Conservation (phyloP, 2,888 invertebrate genomes). For the Heliconius erato region DNA sequence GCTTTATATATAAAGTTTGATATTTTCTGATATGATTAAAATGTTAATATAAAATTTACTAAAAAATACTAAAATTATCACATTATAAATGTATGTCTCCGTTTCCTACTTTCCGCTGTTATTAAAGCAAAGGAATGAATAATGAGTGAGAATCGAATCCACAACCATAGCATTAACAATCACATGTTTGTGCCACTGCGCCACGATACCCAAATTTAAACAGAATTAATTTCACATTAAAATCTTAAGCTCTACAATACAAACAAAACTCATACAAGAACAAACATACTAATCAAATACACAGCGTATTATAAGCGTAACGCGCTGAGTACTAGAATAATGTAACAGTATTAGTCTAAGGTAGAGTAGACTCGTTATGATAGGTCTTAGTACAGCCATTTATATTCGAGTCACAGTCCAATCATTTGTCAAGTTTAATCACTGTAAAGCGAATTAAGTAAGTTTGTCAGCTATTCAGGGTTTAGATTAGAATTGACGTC, state of each 20-base stretch:
- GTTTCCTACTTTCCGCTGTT: too few relatives aligned
- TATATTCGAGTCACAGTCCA: slow-evolving; percentile 64
- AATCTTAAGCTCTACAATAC: too few relatives aligned
- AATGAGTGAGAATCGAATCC: too few relatives aligned
- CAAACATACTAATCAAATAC: not conserved
- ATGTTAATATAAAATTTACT: not conserved
- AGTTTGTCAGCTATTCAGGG: slow-evolving; percentile 60
- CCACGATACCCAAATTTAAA: too few relatives aligned
- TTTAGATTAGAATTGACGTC: slow-evolving; percentile 47
- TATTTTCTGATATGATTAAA: not conserved
- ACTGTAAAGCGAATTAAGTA: slow-evolving; percentile 65
- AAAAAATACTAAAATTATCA: not conserved
- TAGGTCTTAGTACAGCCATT: slow-evolving; percentile 54
- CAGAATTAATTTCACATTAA: too few relatives aligned
- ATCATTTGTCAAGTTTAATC: slow-evolving; percentile 67
- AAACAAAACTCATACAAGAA: not conserved
- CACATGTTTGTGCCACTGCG: too few relatives aligned
- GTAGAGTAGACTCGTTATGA: slow-evolving; percentile 25
- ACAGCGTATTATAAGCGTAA: too few relatives aligned
- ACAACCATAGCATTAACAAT: too few relatives aligned
- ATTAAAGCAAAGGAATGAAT: too few relatives aligned
- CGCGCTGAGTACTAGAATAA: not conserved
- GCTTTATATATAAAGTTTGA: not conserved
- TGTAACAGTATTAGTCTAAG: not conserved
- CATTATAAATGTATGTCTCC: too few relatives aligned